These are phyloP conservation scores for Crocallis elinguaria DNA, from an alignment of 2,888 invertebrate species.

Conservation along the genomic window DNA sequence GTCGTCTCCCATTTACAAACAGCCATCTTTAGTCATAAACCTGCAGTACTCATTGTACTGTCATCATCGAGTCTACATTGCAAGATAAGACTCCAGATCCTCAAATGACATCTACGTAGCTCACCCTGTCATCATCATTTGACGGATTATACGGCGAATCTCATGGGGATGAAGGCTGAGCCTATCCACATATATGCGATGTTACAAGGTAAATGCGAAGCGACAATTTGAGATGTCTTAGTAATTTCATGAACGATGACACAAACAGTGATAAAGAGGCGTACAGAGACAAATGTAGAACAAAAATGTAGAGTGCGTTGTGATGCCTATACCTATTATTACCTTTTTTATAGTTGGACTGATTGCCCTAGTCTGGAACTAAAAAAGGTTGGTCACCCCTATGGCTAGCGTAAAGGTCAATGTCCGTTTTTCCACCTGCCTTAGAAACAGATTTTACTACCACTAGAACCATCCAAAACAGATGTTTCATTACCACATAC, in stretches of 20 bases:
- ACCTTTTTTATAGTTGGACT: too few species aligned
- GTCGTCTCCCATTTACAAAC: neutral
- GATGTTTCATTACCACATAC: too few species aligned
- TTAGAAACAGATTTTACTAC: too few species aligned
- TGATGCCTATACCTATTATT: too few species aligned
- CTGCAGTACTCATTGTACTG: neutral
- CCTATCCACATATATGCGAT: neutral
- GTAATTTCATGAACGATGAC: neutral
- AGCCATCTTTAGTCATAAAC: neutral
- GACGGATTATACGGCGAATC: conserved; percentile 7
- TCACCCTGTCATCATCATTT: conserved; percentile 9
- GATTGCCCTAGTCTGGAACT: too few species aligned
- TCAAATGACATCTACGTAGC: neutral
- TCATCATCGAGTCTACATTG: conserved; percentile 4
- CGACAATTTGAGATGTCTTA: neutral
- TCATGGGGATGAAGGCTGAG: neutral
- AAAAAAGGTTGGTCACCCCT: too few species aligned
- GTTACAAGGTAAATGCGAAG: neutral
- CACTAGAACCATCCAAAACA: too few species aligned
- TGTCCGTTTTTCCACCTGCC: too few species aligned
- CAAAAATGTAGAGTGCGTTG: too few species aligned
- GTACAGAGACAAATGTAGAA: too few species aligned
- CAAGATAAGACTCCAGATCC: conserved; percentile 1
- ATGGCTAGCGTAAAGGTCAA: too few species aligned
- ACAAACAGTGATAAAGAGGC: too few species aligned